Conservation (phyloP, 2,113 vertebrate genomes). For the Phaethornis superciliosus region DNA sequence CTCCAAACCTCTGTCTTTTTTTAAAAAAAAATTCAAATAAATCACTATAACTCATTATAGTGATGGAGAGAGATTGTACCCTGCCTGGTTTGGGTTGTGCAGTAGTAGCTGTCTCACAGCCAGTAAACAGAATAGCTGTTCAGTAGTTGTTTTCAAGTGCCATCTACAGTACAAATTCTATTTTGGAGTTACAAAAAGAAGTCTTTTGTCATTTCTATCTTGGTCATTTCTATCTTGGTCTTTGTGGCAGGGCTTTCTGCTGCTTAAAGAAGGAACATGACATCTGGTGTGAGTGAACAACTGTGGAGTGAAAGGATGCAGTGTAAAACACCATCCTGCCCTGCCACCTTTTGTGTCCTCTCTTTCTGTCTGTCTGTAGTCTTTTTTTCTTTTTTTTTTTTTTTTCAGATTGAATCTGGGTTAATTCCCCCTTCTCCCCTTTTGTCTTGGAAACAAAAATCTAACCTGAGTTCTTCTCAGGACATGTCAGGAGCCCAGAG, state of each 20-base stretch:
- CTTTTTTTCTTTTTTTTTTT: not conserved
- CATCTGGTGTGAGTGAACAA: not conserved
- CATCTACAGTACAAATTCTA: not conserved
- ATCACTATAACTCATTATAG: not conserved
- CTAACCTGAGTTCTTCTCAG: not conserved
- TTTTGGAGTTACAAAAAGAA: not conserved
- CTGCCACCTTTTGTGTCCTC: not conserved
- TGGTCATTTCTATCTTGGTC: not conserved
- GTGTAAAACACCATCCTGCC: not conserved
- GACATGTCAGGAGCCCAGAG: not conserved
- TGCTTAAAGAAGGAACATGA: not conserved
- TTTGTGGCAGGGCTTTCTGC: not conserved
- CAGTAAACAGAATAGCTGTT: not conserved
- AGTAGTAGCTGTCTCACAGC: not conserved
- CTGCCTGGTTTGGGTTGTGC: not conserved
- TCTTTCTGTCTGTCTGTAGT: not conserved
- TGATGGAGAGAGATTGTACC: not conserved
- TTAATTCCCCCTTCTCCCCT: not conserved
- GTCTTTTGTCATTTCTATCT: not conserved
- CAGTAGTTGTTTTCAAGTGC: not conserved
- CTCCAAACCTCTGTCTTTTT: not conserved
- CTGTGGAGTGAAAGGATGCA: not conserved
- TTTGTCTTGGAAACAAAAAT: not conserved
- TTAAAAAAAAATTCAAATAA: not conserved
- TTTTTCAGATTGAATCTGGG: not conserved